These are phyloP conservation scores for Gadus chalcogrammus DNA, from an alignment of 2,113 vertebrate species.

Conservation along the genomic window DNA sequence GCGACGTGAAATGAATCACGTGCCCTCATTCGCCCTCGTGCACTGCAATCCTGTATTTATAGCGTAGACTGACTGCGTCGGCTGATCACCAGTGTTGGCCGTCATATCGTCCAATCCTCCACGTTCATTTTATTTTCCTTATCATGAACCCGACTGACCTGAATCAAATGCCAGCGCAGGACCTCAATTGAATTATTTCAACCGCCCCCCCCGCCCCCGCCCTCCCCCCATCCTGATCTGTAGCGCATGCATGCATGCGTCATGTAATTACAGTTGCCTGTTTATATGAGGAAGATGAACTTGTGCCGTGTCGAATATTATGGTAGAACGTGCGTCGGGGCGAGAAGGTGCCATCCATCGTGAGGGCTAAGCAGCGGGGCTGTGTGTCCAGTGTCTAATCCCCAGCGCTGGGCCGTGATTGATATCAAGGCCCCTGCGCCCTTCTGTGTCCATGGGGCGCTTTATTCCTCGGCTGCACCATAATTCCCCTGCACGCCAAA, in stretches of 20 bases:
- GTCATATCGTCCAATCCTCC: not conserved
- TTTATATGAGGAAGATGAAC: constrained; percentile 6
- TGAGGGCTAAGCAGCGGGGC: constrained; percentile 40
- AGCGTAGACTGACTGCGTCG: not conserved
- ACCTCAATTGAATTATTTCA: too few relatives aligned
- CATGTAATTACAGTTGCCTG: constrained; percentile 4
- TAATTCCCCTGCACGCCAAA: constrained; percentile 48
- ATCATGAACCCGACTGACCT: not conserved
- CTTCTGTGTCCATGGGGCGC: constrained; percentile 45
- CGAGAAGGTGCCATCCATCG: constrained; percentile 34
- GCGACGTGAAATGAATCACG: constrained; percentile 25
- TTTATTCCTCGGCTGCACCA: constrained; percentile 48
- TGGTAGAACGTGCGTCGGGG: too few relatives aligned
- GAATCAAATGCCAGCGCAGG: too few relatives aligned
- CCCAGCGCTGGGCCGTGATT: constrained; percentile 41
- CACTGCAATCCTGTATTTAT: constrained; percentile 11
- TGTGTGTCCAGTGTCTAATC: constrained; percentile 29
- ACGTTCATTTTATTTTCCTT: not conserved
- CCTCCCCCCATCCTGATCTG: not conserved
- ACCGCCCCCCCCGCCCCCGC: too few relatives aligned
- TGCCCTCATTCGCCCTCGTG: constrained; percentile 6
- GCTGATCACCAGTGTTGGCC: not conserved
- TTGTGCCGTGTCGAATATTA: too few relatives aligned
- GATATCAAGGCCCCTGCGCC: constrained; percentile 34
- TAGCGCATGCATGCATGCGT: too few relatives aligned